Evolutionary conservation across 1,140 invertebrate species (phyloP).

Genomic region (Tetragonula clypearis): DNA sequence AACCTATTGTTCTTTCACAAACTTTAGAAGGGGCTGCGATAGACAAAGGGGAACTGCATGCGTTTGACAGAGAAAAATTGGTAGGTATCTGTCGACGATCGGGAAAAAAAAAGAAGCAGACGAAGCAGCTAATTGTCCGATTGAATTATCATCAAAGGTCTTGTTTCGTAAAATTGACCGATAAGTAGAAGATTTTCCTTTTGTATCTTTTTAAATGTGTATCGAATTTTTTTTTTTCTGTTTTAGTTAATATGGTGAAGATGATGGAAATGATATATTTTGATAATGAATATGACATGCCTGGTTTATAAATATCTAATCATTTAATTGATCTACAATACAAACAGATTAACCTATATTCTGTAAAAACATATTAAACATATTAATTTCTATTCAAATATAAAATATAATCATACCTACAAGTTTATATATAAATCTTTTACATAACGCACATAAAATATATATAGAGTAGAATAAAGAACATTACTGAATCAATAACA

Average conservation of each 20-base stretch:
- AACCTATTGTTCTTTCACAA: conserved; percentile 39
- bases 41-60: conserved; percentile 20
- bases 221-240: not conserved
- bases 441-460: too few species aligned
- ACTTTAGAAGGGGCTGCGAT: not conserved
- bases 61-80: conserved; percentile 37
- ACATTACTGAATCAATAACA: too few species aligned
- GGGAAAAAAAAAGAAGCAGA: not conserved
- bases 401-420: too few species aligned
- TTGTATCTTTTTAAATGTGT: not conserved
- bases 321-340: not conserved
- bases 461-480: too few species aligned
- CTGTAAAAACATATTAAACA: too few species aligned
- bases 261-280: not conserved
- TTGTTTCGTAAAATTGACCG: not conserved
- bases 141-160: conserved; percentile 37
- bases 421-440: too few species aligned
- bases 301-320: not conserved
- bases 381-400: too few species aligned
- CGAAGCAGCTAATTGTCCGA: conserved; percentile 10
- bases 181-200: not conserved
- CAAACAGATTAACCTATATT: not conserved
- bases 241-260: not conserved
- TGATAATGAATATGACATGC: not conserved
- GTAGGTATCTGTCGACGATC: conserved; percentile 24